These are phyloP conservation scores for Pelobates fuscus DNA, from an alignment of 2,113 vertebrate species.

Conservation along the genomic window DNA sequence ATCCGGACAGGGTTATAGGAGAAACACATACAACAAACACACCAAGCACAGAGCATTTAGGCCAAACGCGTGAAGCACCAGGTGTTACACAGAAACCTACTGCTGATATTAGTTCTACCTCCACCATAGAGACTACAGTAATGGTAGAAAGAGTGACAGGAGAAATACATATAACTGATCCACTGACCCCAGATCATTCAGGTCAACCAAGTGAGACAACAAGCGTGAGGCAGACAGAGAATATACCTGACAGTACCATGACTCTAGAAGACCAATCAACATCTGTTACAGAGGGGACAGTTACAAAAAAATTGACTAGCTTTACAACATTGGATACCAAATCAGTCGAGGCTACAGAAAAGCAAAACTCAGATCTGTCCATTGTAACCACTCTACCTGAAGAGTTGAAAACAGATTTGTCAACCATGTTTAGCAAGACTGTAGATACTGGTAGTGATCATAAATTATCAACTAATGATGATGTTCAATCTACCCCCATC, in stretches of 20 bases:
- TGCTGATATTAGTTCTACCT: not conserved
- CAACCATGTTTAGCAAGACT: not conserved
- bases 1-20: not conserved
- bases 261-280: not conserved
- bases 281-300: not conserved
- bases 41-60: not conserved
- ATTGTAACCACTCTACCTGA: not conserved
- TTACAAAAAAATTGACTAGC: not conserved
- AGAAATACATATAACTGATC: not conserved
- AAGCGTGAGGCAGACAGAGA: not conserved
- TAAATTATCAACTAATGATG: not conserved
- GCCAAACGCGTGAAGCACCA: not conserved
- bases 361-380: not conserved
- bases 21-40: not conserved
- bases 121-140: not conserved
- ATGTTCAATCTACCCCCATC: not conserved
- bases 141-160: not conserved
- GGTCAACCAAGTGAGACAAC: not conserved
- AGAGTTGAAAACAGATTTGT: not conserved
- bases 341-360: conserved; percentile 9
- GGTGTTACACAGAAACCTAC: not conserved
- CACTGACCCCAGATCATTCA: not conserved
- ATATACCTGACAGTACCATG: not conserved
- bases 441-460: not conserved
- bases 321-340: not conserved